phyloP scores from a whole-genome alignment of 2,888 invertebrate species.

The Lasiommata megera region DNA sequence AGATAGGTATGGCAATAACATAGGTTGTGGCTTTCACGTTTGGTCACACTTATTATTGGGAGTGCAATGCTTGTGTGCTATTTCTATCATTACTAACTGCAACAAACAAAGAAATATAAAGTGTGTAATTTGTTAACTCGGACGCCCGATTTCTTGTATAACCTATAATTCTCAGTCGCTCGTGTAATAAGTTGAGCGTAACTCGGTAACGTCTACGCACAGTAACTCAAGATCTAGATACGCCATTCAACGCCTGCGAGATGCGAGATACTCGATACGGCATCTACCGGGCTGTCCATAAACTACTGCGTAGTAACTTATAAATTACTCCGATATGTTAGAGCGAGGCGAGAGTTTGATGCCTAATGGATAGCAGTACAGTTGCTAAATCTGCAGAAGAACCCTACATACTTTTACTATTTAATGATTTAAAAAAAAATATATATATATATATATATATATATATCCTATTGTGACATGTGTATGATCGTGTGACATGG shows the following conservation, averaged over 20 bases:
- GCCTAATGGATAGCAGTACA: neutral
- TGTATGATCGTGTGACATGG: no score
- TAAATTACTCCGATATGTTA: slow-evolving; percentile 7
- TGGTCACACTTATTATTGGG: no score
- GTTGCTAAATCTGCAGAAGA: neutral
- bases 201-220: slow-evolving; percentile 8
- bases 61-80: no score
- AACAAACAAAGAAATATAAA: no score
- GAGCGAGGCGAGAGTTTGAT: neutral
- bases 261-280: slow-evolving; percentile 10
- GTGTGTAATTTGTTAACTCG: no score
- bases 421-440: no score
- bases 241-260: slow-evolving; percentile 14
- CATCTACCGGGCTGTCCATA: slow-evolving; percentile 11
- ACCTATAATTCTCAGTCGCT: neutral
- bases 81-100: no score
- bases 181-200: slow-evolving; percentile 6
- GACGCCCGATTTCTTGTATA: neutral
- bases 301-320: neutral
- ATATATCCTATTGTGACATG: no score
- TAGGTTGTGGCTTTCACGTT: no score
- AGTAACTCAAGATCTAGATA: slow-evolving; percentile 16
- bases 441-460: no score
- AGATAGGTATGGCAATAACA: no score
- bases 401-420: no score